A percentile compares a stretch with the other conserved stretches of the same genome.
phyloP scores from a whole-genome alignment of 2,113 vertebrate species.

The Thalassarche chlororhynchos region DNA sequence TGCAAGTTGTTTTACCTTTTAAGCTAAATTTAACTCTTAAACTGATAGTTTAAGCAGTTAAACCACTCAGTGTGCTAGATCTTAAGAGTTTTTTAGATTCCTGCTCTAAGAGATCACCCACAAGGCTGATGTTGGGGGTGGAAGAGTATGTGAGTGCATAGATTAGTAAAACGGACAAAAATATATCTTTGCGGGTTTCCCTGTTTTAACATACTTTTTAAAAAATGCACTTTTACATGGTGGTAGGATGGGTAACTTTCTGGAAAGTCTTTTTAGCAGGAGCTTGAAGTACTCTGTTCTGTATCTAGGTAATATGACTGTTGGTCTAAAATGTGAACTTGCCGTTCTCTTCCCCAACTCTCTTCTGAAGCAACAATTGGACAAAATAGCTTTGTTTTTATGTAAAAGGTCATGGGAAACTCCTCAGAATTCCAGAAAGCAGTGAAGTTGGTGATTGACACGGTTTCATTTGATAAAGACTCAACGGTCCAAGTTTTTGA shows the following conservation, averaged over 20 bases:
- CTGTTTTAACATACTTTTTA: not conserved
- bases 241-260: not conserved
- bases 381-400: not conserved
- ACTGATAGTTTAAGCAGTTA: not conserved
- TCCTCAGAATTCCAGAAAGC: constrained; percentile 95
- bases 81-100: not conserved
- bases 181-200: not conserved
- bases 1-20: not conserved
- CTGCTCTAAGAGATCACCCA: not conserved
- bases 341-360: not conserved
- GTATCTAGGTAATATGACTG: not conserved
- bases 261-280: not conserved
- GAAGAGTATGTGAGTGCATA: no score
- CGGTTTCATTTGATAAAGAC: constrained; percentile 96
- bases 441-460: constrained; percentile 94
- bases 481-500: constrained; percentile 99
- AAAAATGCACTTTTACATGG: not conserved
- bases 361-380: not conserved
- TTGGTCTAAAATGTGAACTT: not conserved
- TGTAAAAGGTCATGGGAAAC: constrained; percentile 93
- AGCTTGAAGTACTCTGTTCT: not conserved
- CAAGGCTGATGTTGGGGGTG: no score
- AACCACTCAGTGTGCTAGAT: not conserved
- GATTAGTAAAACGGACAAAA: not conserved
- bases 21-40: not conserved